A percentile compares a stretch with the other conserved stretches of the same genome.
Evolutionary conservation across 2,888 invertebrate species (phyloP).

Genomic region (Sturmia bella): DNA sequence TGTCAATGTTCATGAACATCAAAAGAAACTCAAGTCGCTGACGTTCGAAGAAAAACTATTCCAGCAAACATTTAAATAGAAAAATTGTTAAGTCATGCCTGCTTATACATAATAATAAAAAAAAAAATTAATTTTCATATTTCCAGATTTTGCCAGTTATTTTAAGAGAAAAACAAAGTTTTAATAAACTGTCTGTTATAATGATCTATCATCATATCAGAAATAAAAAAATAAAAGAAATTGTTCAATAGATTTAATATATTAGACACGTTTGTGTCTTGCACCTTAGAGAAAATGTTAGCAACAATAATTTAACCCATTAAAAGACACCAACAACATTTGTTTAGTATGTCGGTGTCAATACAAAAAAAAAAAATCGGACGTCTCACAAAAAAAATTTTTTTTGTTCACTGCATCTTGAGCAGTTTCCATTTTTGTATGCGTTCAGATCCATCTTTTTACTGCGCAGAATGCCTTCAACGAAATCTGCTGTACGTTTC

Average conservation of each 20-base stretch:
- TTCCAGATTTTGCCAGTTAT: constrained; percentile 44
- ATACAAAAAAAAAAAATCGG: no score
- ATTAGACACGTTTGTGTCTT: constrained; percentile 35
- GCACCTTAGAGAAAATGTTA: neutral
- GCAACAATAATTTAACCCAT: constrained; percentile 23
- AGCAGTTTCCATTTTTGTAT: no score
- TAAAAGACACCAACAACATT: neutral
- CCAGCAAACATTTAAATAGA: constrained; percentile 11
- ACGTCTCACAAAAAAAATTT: no score
- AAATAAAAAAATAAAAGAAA: no score
- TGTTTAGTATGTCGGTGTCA: no score
- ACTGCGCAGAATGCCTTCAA: no score
- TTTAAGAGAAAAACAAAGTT: neutral
- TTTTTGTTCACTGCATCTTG: no score
- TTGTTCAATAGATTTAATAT: constrained; percentile 13
- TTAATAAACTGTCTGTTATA: constrained; percentile 52
- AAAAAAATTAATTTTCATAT: constrained; percentile 35
- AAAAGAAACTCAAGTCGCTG: constrained; percentile 28
- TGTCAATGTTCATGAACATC: constrained; percentile 54
- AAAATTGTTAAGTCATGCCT: constrained; percentile 53
- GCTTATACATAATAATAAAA: constrained; percentile 33
- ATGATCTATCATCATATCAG: constrained; percentile 62
- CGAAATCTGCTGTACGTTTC: no score
- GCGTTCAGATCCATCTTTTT: no score
- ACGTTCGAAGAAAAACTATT: constrained; percentile 29